phyloP scores from a whole-genome alignment of 1,140 invertebrate species.

The Heliconius hewitsoni region DNA sequence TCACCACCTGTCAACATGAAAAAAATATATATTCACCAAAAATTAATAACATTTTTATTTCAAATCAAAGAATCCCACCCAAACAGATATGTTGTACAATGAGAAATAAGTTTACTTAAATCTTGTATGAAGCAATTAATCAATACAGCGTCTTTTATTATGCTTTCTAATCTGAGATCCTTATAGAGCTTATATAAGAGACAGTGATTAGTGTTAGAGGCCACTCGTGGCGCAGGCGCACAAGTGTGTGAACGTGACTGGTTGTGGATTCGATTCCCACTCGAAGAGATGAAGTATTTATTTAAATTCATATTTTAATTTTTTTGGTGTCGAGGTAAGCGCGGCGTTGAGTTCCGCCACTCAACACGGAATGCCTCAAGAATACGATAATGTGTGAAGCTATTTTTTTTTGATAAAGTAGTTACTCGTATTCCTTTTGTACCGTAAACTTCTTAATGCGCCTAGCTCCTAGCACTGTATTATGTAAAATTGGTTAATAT shows the following conservation, averaged over 20 bases:
- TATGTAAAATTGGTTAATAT: not conserved
- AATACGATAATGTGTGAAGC: no score
- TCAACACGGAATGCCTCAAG: no score
- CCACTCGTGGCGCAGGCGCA: not conserved
- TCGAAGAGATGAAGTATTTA: no score
- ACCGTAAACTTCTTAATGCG: not conserved
- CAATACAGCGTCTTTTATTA: constrained; percentile 17
- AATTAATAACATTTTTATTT: not conserved
- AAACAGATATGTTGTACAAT: not conserved
- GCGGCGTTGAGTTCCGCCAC: no score
- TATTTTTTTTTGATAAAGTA: no score
- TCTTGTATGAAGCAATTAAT: constrained; percentile 18
- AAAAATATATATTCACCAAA: not conserved
- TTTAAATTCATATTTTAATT: no score
- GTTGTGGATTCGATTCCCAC: no score
- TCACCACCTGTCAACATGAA: not conserved
- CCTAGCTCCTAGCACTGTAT: not conserved
- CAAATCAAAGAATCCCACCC: not conserved
- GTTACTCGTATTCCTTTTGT: not conserved
- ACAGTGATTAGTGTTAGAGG: constrained; percentile 11
- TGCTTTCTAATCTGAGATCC: constrained; percentile 24
- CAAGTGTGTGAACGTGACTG: no score
- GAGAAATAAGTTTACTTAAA: not conserved
- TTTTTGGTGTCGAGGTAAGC: no score
- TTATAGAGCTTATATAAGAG: constrained; percentile 17